A percentile compares a stretch with the other conserved stretches of the same genome.
phyloP scores from a whole-genome alignment of 2,888 invertebrate genomes.

The Caenorhabditis sp. region DNA sequence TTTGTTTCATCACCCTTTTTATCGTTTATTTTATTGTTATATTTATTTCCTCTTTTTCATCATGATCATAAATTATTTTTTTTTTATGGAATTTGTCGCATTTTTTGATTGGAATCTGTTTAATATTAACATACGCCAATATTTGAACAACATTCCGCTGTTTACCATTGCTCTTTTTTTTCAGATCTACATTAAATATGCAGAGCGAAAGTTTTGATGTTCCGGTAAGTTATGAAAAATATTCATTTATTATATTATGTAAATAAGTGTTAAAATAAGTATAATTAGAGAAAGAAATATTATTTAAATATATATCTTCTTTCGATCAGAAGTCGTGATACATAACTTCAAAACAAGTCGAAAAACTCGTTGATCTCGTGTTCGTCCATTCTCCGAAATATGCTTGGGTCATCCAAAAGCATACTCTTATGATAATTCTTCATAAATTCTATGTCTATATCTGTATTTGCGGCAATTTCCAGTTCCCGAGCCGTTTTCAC shows the following conservation, averaged over 20 bases:
- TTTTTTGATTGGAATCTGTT: neutral
- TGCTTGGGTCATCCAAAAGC: too few species aligned
- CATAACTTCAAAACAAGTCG: too few species aligned
- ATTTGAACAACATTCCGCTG: neutral
- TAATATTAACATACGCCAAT: conserved; percentile 1
- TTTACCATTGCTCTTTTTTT: neutral
- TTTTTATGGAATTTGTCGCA: neutral
- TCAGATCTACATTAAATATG: neutral
- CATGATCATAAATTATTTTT: conserved; percentile 1
- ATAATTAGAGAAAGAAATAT: too few species aligned
- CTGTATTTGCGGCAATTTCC: too few species aligned
- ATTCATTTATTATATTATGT: neutral
- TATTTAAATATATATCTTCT: too few species aligned
- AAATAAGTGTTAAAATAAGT: too few species aligned
- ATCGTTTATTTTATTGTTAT: neutral
- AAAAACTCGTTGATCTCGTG: too few species aligned
- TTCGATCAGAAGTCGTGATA: too few species aligned
- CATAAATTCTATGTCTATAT: too few species aligned
- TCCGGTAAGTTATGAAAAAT: neutral
- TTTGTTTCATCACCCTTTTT: conserved; percentile 9
- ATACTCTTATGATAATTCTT: too few species aligned
- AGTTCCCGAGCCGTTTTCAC: too few species aligned
- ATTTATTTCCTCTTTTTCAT: neutral
- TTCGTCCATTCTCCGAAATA: too few species aligned
- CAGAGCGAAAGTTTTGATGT: neutral